Evolutionary conservation across 2,888 invertebrate genomes (phyloP), one percentile per base, ranked within the genome.

Genomic region (Lepidocyrtoides sp.): DNA sequence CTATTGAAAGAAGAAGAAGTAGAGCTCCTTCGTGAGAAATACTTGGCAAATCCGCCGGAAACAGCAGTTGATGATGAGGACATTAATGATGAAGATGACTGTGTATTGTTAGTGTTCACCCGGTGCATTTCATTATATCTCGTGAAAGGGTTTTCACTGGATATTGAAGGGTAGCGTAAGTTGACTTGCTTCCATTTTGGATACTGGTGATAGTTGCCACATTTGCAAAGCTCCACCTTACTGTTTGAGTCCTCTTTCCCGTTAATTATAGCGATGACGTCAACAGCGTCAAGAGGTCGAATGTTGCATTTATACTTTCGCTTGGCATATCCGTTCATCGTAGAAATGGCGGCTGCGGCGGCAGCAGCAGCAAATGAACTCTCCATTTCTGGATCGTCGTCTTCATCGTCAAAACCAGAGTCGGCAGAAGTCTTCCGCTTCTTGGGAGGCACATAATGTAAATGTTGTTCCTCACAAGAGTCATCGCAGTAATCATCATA

Each of bases 351-450:
- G 4, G 36, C 41, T 12, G 51, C 32, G 1, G 66, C 36, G 1
- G 26, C 72, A 3, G 54, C 72, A 2, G 66, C 83, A 14, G 83
- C 83, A 23, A 83, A 48, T 41, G 83, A 83, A 29, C 44, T 83
- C 69, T 84, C 84, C 20, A 51, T 44, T 5, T 60, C 89, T 17
- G 44, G 63, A 29, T 79, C 79, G 20, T 89, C 89, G 23, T 89
- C 89, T 10, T 85, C 77, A 10, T 91, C 91, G 44, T 90, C 92
- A 69, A 92, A 90, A 17, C 92, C 92, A 14, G 92, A 92, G 57
- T 92, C 92, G 41, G 92, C 87, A 23, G 92, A 92, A 14, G 92
- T 92, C 36, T 92, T 92, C 17, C 92, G 14, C 41, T 92, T 92
- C 77, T 92, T 92, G 26, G 77, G 20, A 26, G 91, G 89, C 41